Evolutionary conservation across 2,797 vertebrate species (phyloP).

Genomic region (Garrulus glandarius): DNA sequence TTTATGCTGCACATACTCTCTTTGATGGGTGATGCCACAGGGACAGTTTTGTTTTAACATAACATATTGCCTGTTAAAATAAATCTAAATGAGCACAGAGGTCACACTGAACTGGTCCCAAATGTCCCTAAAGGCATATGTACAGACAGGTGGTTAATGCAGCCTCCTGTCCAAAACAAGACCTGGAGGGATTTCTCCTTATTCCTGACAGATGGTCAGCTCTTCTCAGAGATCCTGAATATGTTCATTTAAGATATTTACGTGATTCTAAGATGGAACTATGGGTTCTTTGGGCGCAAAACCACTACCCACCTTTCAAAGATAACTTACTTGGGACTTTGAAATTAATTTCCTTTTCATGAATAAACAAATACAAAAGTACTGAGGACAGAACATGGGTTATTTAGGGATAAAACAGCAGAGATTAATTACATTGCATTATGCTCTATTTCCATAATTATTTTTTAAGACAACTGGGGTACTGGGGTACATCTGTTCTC

Average conservation of each 20-base stretch:
- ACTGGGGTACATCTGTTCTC: neutral
- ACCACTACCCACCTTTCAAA: neutral
- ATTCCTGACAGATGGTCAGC: conserved; percentile 28
- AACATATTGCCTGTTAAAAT: conserved; percentile 52
- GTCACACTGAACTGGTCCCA: conserved; percentile 23
- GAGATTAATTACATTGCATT: neutral
- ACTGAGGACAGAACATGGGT: neutral
- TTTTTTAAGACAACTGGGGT: neutral
- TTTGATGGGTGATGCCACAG: conserved; percentile 20
- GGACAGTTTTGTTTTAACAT: conserved; percentile 35
- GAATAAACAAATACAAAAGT: neutral
- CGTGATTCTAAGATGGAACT: neutral
- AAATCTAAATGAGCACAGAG: conserved; percentile 50
- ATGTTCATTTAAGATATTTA: neutral
- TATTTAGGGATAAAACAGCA: neutral
- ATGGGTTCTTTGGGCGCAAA: neutral
- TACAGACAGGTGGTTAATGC: conserved; percentile 26
- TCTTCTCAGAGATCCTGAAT: neutral
- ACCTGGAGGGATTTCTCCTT: conserved; percentile 38
- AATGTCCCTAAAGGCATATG: conserved; percentile 33
- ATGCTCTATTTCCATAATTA: neutral
- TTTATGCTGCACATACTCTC: neutral
- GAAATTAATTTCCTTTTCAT: neutral
- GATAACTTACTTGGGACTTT: neutral
- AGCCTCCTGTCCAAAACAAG: conserved; percentile 41